phyloP scores from a whole-genome alignment of 2,113 vertebrate species.

The Malurus melanocephalus region DNA sequence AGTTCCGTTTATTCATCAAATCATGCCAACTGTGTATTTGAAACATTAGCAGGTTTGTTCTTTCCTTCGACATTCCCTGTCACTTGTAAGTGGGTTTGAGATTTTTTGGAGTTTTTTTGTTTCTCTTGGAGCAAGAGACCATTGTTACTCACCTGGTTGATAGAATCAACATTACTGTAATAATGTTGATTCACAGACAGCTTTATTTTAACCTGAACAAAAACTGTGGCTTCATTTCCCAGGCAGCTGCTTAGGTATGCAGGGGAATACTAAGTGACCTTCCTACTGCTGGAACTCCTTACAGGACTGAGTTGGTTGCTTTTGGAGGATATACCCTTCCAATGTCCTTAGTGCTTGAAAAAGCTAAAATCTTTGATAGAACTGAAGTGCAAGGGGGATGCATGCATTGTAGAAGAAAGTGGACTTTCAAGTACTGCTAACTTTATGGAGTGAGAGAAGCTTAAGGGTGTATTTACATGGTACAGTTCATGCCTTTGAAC shows the following conservation, averaged over 20 bases:
- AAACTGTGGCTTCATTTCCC: not conserved
- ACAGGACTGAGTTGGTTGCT: not conserved
- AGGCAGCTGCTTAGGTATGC: not conserved
- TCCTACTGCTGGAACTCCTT: not conserved
- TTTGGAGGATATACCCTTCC: not conserved
- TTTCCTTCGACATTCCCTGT: not conserved
- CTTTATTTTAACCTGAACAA: not conserved
- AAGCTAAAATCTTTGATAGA: not conserved
- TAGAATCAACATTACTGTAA: not conserved
- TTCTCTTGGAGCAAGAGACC: not conserved
- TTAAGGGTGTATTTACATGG: not conserved
- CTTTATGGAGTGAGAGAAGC: not conserved
- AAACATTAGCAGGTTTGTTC: not conserved
- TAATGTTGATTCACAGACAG: rapidly evolving
- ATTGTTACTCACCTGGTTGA: not conserved
- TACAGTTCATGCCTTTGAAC: slow-evolving; percentile 20
- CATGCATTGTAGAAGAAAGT: not conserved
- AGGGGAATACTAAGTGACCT: not conserved
- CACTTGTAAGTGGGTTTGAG: not conserved
- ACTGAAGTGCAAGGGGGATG: not conserved
- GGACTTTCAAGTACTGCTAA: not conserved
- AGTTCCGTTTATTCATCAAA: not conserved
- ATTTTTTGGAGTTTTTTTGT: not conserved
- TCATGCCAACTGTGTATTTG: not conserved
- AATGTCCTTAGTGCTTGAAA: not conserved